phyloP scores from a whole-genome alignment of 2,797 vertebrate species.

The Hozukius guyotensis region DNA sequence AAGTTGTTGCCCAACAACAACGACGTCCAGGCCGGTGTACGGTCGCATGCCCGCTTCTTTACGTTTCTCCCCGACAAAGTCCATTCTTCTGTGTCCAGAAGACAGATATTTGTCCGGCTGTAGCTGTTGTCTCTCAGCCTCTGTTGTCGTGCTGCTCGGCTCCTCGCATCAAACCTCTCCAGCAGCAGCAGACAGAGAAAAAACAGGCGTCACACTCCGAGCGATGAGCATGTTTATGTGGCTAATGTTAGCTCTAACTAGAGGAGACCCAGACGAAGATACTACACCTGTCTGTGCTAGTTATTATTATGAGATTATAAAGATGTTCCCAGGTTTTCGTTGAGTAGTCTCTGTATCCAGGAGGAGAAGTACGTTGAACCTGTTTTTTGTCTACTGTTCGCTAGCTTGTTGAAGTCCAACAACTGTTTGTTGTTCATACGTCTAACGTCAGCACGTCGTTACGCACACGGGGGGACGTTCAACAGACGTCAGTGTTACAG shows the following conservation, averaged over 20 bases:
- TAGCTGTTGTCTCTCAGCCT: conserved; percentile 47
- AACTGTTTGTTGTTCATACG: conserved; percentile 85
- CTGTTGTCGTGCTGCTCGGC: conserved; percentile 58
- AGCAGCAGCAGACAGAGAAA: conserved; percentile 67
- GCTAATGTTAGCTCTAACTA: conserved; percentile 45
- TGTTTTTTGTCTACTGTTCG: conserved; percentile 63
- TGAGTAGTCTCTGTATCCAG: not conserved
- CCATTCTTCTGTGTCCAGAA: conserved; percentile 61
- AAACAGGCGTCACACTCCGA: conserved; percentile 82
- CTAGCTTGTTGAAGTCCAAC: conserved; percentile 80
- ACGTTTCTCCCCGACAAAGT: conserved; percentile 54
- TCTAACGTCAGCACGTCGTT: conserved; percentile 79
- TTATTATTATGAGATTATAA: not conserved
- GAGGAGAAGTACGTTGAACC: conserved; percentile 37
- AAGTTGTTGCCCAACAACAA: conserved; percentile 73
- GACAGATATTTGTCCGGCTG: conserved; percentile 36
- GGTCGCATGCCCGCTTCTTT: conserved; percentile 54
- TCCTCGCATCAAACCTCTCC: no score
- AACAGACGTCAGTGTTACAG: conserved; percentile 40
- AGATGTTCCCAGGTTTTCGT: not conserved
- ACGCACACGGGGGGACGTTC: conserved; percentile 42
- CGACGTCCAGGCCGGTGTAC: conserved; percentile 67
- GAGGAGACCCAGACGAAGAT: not conserved
- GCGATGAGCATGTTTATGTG: conserved; percentile 70
- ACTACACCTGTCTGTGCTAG: not conserved